phyloP scores from a whole-genome alignment of 2,113 vertebrate genomes.

The Noturus placidus region DNA sequence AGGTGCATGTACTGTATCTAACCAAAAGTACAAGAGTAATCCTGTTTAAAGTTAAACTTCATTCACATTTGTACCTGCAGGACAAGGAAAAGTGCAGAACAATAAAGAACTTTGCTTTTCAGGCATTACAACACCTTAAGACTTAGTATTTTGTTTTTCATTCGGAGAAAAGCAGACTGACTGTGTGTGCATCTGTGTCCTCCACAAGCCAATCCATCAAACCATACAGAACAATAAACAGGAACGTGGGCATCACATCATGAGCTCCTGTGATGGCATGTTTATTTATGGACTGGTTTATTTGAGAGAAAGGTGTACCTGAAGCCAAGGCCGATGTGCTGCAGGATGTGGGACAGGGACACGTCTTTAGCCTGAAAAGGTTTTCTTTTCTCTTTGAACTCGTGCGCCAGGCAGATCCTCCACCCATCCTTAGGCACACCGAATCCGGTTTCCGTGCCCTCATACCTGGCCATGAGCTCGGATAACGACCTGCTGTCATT shows the following conservation, averaged over 20 bases:
- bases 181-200: background rate
- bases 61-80: background rate
- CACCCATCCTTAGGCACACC: constrained; percentile 81
- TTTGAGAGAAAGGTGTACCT: constrained; percentile 70
- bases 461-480: constrained; percentile 80
- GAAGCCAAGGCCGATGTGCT: constrained; percentile 81
- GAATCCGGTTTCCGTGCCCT: constrained; percentile 75
- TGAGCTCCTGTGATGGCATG: background rate
- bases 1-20: background rate
- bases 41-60: background rate
- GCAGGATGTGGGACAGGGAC: constrained; percentile 75
- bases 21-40: background rate
- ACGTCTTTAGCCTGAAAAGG: constrained; percentile 84
- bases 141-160: background rate
- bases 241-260: background rate
- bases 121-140: background rate
- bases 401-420: constrained; percentile 88
- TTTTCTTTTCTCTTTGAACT: constrained; percentile 88
- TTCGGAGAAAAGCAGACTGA: background rate
- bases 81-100: background rate
- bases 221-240: background rate
- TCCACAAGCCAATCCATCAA: background rate
- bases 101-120: background rate
- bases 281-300: background rate
- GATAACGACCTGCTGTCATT: constrained; percentile 65